Conservation (phyloP, 2,113 vertebrate genomes). For the Mormyrus iriodes region DNA sequence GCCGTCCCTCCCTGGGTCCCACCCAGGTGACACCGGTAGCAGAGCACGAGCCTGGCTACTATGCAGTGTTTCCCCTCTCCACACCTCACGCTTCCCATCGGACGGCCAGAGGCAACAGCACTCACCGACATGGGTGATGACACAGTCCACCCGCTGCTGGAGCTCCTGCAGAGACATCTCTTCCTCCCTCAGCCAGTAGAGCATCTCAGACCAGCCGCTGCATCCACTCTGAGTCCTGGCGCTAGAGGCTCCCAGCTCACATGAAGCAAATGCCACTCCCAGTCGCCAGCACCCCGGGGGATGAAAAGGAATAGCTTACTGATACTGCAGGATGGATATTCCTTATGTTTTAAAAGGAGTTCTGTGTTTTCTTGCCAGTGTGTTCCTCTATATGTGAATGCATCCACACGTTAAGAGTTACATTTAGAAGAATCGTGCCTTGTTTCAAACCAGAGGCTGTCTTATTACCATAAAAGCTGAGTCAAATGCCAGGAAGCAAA, state of each 20-base stretch:
- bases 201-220: constrained; percentile 72
- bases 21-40: not conserved
- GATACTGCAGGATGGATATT: not conserved
- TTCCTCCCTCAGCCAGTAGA: constrained; percentile 80
- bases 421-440: constrained; percentile 11
- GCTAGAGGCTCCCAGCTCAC: constrained; percentile 39
- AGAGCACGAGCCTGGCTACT: not conserved
- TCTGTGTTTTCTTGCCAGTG: not conserved
- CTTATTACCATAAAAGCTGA: constrained; percentile 32
- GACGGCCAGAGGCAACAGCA: constrained; percentile 11
- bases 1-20: not conserved
- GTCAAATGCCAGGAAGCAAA: constrained; percentile 43
- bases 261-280: constrained; percentile 72
- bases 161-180: constrained; percentile 90
- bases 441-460: constrained; percentile 13
- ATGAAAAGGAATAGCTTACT: not conserved
- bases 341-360: not conserved
- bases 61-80: not conserved
- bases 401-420: not conserved
- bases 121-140: constrained; percentile 92
- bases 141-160: constrained; percentile 74
- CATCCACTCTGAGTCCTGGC: constrained; percentile 44
- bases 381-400: not conserved
- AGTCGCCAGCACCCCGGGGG: constrained; percentile 43
- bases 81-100: not conserved